Evolutionary conservation across 1,140 invertebrate species (phyloP), one percentile per base, ranked within the genome.

Genomic region (Halyomorpha halys): DNA sequence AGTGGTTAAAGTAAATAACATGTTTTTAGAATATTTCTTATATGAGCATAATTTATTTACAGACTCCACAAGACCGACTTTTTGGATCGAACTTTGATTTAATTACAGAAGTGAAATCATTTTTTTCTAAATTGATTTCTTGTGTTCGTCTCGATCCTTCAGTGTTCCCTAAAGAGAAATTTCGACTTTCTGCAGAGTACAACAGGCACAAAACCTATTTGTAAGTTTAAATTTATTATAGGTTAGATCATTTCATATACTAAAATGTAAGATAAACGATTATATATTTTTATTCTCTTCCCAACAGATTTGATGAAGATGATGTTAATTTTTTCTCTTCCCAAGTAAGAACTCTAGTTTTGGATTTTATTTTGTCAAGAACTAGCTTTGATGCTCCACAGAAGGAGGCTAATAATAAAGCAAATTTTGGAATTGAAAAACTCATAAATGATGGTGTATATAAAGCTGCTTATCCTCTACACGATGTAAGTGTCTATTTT

Each of bases 281-380:
- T 39, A 13, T 39, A 11, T 39, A 59, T 63, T 30, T 53, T 62
- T 65, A 62, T 63, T 64, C 59, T 56, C 59, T 30, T 23, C 6
- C 27, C 76, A 76, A 8, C 70, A 92, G 90, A 72, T 97, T 95
- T 76, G 89, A 94, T 73, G 82, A 88, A 18, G 76, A 84, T 59
- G 79, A 86, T 3, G 80, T 86, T 18, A 84, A 86, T 59, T 96
- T 97, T 75, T 96, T 96, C 75, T 87, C 86, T 14, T 81, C 88
- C 3, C 84, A 89, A 5, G 87, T 92, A 63, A 82, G 90, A 54
- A 90, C 91, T 25, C 79, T 90, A 61, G 90, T 97, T 56, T 86
- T 94, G 0, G 90, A 96, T 74, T 96, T 94, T 74, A 93, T 97
- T 70, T 76, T 97, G 66, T 86, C 93, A 73, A 79, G 93, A 49